Evolutionary conservation across 1,140 invertebrate genomes (phyloP), one percentile per base, ranked within the genome.

Genomic region (Agrypnia vestita): DNA sequence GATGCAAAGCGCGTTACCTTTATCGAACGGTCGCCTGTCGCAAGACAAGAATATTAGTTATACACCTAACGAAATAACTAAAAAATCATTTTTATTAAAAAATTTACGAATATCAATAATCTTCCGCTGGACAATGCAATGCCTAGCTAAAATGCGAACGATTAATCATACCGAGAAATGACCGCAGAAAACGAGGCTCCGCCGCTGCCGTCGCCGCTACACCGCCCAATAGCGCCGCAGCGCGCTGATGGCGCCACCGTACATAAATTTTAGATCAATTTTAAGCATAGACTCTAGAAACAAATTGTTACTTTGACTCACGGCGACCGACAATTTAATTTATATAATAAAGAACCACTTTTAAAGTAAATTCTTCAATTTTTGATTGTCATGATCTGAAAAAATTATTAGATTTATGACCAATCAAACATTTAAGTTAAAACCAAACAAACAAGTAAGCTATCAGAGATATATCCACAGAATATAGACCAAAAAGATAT

Each of bases 1-100:
- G 69, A 72, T 56, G 74, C 67, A 55, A 72, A 80, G 79, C 72
- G 79, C 79, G 73, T 80, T 80, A 80, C 79, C 72, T 80, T 80
- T 80, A 67, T 74, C 44, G 56, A 79, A 74, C 53, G 46, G 77
- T 62, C 46, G 77, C 13, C 69, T 21, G 56, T 49, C 67, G 49
- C 43, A 59, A n/a, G 25, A 56, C 59, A 51, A 17, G 64, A 10
- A 56, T 25, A 55, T 35, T 15, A 15, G 13, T 43, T 56, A 71
- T 53, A 13, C 49, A 67, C 10, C 21, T 47, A 51, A 77, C 15
- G 51, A 8, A 35, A 78, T 56, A 55, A 53, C 15, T 35, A 44
- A 46, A 43, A 51, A 69, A 67, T 35, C 4, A 67, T 67, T 25
- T 67, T 51, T 13, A 51, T 13, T 51, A 13, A 51, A 51, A 51